Base-by-base conservation (phyloP, 2,797 vertebrate species). In the Coregonus ussuriensis region DNA sequence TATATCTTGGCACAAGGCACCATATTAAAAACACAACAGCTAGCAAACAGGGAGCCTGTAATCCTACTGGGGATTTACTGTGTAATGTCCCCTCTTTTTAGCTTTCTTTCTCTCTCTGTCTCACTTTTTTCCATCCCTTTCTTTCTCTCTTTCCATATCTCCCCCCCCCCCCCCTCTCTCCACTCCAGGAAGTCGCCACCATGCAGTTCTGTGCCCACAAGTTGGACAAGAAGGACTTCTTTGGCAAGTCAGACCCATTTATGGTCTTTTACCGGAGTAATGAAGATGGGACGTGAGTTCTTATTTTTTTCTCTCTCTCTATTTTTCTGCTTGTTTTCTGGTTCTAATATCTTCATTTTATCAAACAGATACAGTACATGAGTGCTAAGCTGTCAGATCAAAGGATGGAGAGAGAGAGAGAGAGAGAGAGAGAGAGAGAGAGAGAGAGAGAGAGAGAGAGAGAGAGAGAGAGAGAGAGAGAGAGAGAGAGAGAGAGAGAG, bases 121-220 rank as follows among this genome's bases (percentile, higher is more conserved):
- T 37, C 35, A 5, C 35, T 6, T 7, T 68, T 72, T 62, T 70
- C 59, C 14, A 29, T 59, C 9, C n/a, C 35, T 54, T n/a, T 6
- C 18, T 72, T 59, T 77, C 71, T 76, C 79, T 75, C 53, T 68
- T 18, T 76, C 16, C 74, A 35, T 35, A 35, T 77, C 71, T 71
- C n/a, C 63, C 68, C 77, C 21, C 75, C n/a, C 63, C 67, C 77
- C 51, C 56, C 75, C 31, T 79, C 3, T 76, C 79, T 76, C 62
- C 51, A 1, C 33, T 68, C 31, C 80, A 99, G 97, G 97, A 99
- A 7, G 96, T 96, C 1, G 93, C 96, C 85, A 97, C 96, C 14
- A 97, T 99, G 94, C 97, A 99, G 89, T 98, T 99, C 91, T 98
- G 97, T 54, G 97, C 96, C 92, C 96, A 97, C 92, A 98, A 98